A percentile compares a stretch with the other conserved stretches of the same genome.
Evolutionary conservation across 2,113 vertebrate species (phyloP).

Genomic region (Salvelinus sp.): DNA sequence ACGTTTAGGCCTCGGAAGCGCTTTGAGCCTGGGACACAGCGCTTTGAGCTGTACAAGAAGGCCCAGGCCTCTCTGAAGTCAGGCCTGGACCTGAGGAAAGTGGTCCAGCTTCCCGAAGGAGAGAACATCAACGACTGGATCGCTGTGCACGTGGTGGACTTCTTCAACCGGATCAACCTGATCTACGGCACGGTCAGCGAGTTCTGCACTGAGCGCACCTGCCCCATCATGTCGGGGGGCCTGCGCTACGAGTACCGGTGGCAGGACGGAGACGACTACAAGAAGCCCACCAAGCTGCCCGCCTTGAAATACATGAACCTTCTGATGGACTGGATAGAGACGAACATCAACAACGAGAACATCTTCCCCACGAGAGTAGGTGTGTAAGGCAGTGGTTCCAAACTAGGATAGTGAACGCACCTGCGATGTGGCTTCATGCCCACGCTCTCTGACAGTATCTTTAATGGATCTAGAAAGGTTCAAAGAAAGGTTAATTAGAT

Average conservation of each 20-base stretch:
- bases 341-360: constrained; percentile 92
- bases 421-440: constrained; percentile 6
- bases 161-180: constrained; percentile 97
- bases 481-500: constrained; percentile 63
- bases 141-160: constrained; percentile 94
- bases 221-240: constrained; percentile 94
- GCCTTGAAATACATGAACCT: constrained; percentile 93
- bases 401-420: constrained; percentile 9
- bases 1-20: constrained; percentile 92
- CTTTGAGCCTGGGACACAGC: constrained; percentile 93
- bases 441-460: background rate
- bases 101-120: constrained; percentile 89
- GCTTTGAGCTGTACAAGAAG: constrained; percentile 95
- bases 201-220: constrained; percentile 87
- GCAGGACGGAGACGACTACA: constrained; percentile 91
- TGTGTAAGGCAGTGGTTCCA: constrained; percentile 66
- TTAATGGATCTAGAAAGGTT: constrained; percentile 34
- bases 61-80: constrained; percentile 96
- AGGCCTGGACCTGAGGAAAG: constrained; percentile 88
- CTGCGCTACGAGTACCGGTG: constrained; percentile 94
- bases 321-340: constrained; percentile 98
- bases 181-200: constrained; percentile 98
- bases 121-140: constrained; percentile 95
- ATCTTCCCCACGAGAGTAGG: constrained; percentile 96
- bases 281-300: constrained; percentile 89